A percentile compares a stretch with the other conserved stretches of the same genome.
Evolutionary conservation across 2,797 vertebrate genomes (phyloP).

Genomic region (Etheostoma nigrum): DNA sequence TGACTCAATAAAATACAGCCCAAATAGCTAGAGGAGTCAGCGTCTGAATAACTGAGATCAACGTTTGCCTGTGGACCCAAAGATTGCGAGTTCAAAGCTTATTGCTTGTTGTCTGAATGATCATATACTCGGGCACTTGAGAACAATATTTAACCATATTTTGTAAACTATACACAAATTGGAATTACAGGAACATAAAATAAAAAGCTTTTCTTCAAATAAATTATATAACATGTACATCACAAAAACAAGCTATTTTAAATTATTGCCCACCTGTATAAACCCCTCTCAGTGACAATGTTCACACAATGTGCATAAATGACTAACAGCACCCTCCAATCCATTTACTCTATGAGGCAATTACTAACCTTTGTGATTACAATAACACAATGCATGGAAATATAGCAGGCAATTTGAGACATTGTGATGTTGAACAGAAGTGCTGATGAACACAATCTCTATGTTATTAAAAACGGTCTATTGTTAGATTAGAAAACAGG

Average conservation of each 20-base stretch:
- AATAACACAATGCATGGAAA: conserved; percentile 40
- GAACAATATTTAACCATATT: not conserved
- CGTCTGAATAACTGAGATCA: too few relatives aligned
- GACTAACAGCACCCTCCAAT: conserved; percentile 38
- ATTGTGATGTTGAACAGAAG: conserved; percentile 29
- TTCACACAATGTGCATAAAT: conserved; percentile 19
- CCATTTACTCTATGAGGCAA: conserved; percentile 41
- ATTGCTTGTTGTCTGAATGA: not conserved
- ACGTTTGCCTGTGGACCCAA: too few relatives aligned
- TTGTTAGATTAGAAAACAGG: conserved; percentile 25
- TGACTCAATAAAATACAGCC: too few relatives aligned
- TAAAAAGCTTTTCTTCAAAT: not conserved
- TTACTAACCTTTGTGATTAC: conserved; percentile 49
- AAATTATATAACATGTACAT: not conserved
- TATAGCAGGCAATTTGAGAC: conserved; percentile 42
- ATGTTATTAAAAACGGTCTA: conserved; percentile 22
- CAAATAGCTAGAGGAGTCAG: too few relatives aligned
- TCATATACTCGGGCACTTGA: not conserved
- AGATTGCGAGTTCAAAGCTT: too few relatives aligned
- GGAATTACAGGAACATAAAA: not conserved
- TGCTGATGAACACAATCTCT: conserved; percentile 31
- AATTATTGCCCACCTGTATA: conserved; percentile 10
- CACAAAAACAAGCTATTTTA: not conserved
- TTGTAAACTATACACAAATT: not conserved
- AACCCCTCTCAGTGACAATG: conserved; percentile 21